Base-by-base conservation (phyloP, 2,888 invertebrate species). In the Neoitamus cyanurus region DNA sequence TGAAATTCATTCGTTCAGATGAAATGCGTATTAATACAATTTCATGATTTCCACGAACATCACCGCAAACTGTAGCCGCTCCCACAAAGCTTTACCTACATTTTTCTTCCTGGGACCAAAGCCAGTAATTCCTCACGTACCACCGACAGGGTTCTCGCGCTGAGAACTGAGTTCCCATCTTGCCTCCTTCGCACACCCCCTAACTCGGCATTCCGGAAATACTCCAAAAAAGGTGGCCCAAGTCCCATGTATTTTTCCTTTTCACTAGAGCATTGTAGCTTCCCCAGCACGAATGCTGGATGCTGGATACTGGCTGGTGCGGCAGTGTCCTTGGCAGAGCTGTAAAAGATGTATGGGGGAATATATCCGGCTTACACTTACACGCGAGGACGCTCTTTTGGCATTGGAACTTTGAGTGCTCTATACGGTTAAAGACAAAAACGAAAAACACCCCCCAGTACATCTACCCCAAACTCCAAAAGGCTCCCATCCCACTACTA, bases 21-120 rank as follows among this genome's bases (percentile, higher is more conserved):
- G 70, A n/a, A n/a, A 30, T n/a, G 70, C 31, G 70, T 31, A 70
- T 70, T 70, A 70, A 70, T 70, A 70, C 70, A 70, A 30, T 31
- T 70, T 30, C 30, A n/a, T 30, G 70, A 70, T 70, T 70, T 31
- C 11, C 11, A 30, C n/a, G 30, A 70, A 31, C 70, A 31, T 30
- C 31, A 2, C 70, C 30, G 6, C 70, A 70, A 4, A 5, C 15
- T 28, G 28, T 70, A n/a, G 30, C 1, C 58, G 6, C 9, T 58
- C 25, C 58, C 58, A 6, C 58, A 58, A 11, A 46, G n/a, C 7
- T 20, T 58, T 20, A 20, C 58, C 58, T 20, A 58, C 11, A 58
- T 42, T 58, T 58, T 3, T 9, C 20, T 58, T 58, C 9, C 20
- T 2, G 58, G 58, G 25, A 58, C 3, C 20, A 58, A 25, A 58